Evolutionary conservation across 2,888 invertebrate species (phyloP).

Genomic region (Habroteleia sp.): DNA sequence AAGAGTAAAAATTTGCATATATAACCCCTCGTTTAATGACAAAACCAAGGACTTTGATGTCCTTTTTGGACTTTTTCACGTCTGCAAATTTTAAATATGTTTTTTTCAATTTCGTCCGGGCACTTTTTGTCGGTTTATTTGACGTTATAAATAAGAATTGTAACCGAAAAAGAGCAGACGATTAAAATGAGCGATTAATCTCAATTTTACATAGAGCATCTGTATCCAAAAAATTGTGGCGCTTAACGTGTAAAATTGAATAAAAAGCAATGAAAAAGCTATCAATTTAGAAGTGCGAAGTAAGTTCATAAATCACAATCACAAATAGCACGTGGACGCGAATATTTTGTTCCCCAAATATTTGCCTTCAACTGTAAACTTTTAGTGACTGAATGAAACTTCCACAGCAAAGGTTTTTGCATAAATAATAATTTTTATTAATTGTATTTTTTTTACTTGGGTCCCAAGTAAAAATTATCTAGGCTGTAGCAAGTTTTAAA

Average conservation of each 20-base stretch:
- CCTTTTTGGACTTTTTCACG: too few species aligned
- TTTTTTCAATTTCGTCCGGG: neutral
- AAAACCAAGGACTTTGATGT: too few species aligned
- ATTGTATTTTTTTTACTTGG: too few species aligned
- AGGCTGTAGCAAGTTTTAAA: too few species aligned
- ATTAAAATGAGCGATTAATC: slow-evolving; percentile 25
- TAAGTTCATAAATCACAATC: slow-evolving; percentile 15
- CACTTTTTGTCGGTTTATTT: too few species aligned
- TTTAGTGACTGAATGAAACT: too few species aligned
- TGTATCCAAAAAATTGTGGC: slow-evolving; percentile 8
- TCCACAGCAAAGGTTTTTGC: too few species aligned
- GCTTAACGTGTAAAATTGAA: slow-evolving; percentile 1
- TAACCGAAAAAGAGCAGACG: slow-evolving; percentile 6
- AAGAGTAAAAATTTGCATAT: too few species aligned
- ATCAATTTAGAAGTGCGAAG: slow-evolving; percentile 8
- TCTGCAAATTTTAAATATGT: neutral
- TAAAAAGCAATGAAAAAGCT: slow-evolving; percentile 10
- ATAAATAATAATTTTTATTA: too few species aligned
- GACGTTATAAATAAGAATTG: slow-evolving; percentile 9
- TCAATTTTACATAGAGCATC: slow-evolving; percentile 29
- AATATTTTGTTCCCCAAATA: slow-evolving; percentile 3
- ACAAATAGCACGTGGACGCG: neutral
- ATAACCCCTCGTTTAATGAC: too few species aligned
- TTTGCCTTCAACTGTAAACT: too few species aligned
- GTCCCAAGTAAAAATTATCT: too few species aligned